phyloP scores from a whole-genome alignment of 2,888 invertebrate genomes.

The Drosophila yooni region DNA sequence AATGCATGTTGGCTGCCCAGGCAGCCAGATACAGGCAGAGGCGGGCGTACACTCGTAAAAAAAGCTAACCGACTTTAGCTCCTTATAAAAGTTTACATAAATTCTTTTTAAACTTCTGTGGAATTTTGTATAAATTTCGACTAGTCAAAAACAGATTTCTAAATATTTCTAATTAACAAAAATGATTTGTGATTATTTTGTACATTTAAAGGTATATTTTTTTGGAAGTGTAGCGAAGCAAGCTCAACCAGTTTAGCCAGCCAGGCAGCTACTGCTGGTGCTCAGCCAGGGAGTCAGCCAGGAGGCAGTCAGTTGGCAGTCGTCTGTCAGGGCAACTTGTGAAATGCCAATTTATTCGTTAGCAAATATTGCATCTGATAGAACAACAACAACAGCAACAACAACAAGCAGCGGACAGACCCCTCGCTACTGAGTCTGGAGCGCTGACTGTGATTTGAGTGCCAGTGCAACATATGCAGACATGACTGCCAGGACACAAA shows the following conservation, averaged over 20 bases:
- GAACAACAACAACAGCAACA: conserved; percentile 55
- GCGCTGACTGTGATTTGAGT: conserved; percentile 62
- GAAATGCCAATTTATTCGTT: conserved; percentile 81
- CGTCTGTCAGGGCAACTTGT: conserved; percentile 78
- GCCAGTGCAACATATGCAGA: conserved; percentile 79
- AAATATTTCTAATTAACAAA: background rate
- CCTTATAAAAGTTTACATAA: background rate
- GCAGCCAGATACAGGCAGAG: conserved; percentile 36
- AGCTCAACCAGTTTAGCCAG: conserved; percentile 47
- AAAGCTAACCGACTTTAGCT: fast-evolving
- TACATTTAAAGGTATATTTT: background rate
- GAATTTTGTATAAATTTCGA: background rate
- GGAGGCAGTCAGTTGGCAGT: conserved; percentile 64
- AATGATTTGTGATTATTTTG: background rate
- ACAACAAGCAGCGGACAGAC: conserved; percentile 1
- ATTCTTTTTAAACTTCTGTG: background rate
- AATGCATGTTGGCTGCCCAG: conserved; percentile 75
- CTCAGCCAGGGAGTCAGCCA: conserved; percentile 38
- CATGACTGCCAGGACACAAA: conserved; percentile 79
- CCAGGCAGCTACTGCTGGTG: conserved; percentile 15
- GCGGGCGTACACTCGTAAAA: conserved; percentile 9
- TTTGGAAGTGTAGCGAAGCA: conserved; percentile 4
- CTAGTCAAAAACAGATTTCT: background rate
- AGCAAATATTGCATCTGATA: conserved; percentile 81
- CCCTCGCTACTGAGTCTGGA: conserved; percentile 25